Evolutionary conservation across 2,113 vertebrate genomes (phyloP), one percentile per base, ranked within the genome.

Genomic region (Ploceus nigricollis): DNA sequence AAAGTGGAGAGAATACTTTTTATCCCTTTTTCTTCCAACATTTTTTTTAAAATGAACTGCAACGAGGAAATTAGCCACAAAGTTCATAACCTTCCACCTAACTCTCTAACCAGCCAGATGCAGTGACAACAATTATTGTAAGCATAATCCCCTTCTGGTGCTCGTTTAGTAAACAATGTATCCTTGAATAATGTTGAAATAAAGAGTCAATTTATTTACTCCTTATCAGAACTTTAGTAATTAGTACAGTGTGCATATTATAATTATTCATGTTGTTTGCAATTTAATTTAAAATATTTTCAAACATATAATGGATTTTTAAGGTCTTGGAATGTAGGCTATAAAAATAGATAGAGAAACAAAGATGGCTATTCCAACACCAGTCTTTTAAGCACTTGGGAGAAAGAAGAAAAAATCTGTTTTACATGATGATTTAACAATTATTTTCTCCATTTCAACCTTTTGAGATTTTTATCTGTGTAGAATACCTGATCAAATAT

Each of bases 221-320:
- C 47, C 20, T 35, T 35, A 47, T 87, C 28, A 79, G 57, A 91
- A 91, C 7, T 42, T 84, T 54, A 45, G 27, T 54, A 86, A 75
- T 83, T 90, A 92, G 33, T 81, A 78, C 4, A 83, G 11, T 66
- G n/a, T 75, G 50, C 11, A 45, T 17, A 64, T 82, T 87, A 51
- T 54, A 94, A 88, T 92, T 75, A 82, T 91, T 82, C 24, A 53
- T 45, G 25, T 68, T 85, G 21, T 68, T 94, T 87, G 14, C 65
- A 78, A 92, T 93, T 87, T 82, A 80, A 89, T 95, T 92, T 90
- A 25, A 69, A 94, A 70, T 78, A 78, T 90, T 57, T 93, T 63
- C 4, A 70, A 71, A 30, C 15, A 72, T 18, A n/a, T 48, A 48
- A 93, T 73, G 28, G 57, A 56, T 82, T 87, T 56, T 47, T 73